These are phyloP conservation scores for Alethe castanea DNA, from an alignment of 2,113 vertebrate genomes.

Conservation along the genomic window DNA sequence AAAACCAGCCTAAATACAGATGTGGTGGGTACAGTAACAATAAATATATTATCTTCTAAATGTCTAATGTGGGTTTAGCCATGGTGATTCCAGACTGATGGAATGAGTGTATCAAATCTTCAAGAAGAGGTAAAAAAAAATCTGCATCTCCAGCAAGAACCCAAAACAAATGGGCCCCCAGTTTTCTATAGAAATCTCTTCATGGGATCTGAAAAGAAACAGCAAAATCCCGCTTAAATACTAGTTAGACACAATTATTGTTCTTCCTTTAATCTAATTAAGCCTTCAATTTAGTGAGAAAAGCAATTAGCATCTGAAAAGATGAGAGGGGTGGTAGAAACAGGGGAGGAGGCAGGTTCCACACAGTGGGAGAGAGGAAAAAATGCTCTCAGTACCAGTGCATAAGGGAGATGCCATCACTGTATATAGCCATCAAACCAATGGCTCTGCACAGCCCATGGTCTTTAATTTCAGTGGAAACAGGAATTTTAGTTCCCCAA, in stretches of 20 bases:
- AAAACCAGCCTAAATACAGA: not conserved
- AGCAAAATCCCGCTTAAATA: conserved; percentile 43
- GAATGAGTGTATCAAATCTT: not conserved
- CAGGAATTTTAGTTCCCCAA: not conserved
- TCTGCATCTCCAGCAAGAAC: not conserved
- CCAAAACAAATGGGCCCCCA: not conserved
- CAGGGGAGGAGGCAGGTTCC: conserved; percentile 2
- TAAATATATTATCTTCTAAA: not conserved
- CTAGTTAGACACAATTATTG: conserved; percentile 50
- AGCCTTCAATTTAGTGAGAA: conserved; percentile 47
- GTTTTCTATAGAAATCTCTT: conserved; percentile 12
- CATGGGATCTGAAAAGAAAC: conserved; percentile 18
- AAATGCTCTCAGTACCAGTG: not conserved
- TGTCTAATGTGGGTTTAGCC: not conserved
- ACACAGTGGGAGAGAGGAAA: not conserved
- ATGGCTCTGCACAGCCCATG: not conserved
- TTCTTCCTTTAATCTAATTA: conserved; percentile 62
- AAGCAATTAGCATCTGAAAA: conserved; percentile 62
- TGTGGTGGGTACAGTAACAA: not conserved
- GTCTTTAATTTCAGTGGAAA: not conserved
- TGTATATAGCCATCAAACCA: not conserved
- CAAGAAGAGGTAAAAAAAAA: not conserved
- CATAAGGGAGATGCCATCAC: not conserved
- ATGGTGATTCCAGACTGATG: not conserved
- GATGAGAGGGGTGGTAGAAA: not conserved